A percentile compares a stretch with the other conserved stretches of the same genome.
Conservation (phyloP, 2,888 invertebrate genomes). For the Micropterix aruncella region DNA sequence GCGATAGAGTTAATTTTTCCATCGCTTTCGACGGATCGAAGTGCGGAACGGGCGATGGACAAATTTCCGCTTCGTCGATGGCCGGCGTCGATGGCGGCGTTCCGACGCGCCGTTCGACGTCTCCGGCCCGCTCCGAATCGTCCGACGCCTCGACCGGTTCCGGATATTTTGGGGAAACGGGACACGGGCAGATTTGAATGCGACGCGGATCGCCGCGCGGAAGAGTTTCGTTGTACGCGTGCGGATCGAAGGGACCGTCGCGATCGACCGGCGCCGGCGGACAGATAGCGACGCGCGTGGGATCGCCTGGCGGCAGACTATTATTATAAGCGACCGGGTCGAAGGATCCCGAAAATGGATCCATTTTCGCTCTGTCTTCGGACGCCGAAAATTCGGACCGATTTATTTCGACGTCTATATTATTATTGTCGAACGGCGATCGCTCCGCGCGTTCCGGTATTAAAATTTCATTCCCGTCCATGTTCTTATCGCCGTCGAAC, state of each 20-base stretch:
- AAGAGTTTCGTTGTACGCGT: not conserved
- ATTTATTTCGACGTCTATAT: too few relatives aligned
- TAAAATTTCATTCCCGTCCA: not conserved
- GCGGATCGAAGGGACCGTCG: not conserved
- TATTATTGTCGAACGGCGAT: too few relatives aligned
- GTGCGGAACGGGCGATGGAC: conserved; percentile 15
- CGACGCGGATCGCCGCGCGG: not conserved
- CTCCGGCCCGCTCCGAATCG: not conserved
- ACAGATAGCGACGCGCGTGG: too few relatives aligned
- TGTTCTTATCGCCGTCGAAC: not conserved
- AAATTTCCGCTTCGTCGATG: conserved; percentile 16
- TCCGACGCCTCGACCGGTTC: not conserved
- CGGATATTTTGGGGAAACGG: not conserved
- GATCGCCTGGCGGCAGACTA: too few relatives aligned
- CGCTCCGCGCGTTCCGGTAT: not conserved
- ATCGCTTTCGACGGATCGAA: conserved; percentile 14
- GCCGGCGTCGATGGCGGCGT: conserved; percentile 17
- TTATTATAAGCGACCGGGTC: too few relatives aligned
- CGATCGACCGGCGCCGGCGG: too few relatives aligned
- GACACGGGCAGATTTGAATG: not conserved
- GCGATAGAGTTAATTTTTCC: conserved; percentile 5
- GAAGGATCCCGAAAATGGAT: too few relatives aligned
- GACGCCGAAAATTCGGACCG: too few relatives aligned
- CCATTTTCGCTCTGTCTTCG: too few relatives aligned
- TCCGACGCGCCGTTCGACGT: not conserved